phyloP scores from a whole-genome alignment of 2,888 invertebrate species.

The Andrena bucephala region DNA sequence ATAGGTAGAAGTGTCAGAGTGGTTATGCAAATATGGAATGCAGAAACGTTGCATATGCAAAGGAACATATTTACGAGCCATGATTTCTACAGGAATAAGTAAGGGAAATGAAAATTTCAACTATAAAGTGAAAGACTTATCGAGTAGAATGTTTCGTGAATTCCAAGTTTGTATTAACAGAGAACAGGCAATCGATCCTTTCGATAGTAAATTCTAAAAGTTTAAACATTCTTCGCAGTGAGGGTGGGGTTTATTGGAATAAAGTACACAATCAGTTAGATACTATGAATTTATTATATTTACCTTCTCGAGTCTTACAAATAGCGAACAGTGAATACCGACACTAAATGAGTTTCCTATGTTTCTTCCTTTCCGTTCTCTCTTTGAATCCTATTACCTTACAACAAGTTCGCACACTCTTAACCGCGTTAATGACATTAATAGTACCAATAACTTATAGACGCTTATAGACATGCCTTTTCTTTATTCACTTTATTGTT shows the following conservation, averaged over 20 bases:
- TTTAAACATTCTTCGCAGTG: background rate
- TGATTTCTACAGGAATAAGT: too few relatives aligned
- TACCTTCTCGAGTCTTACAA: constrained; percentile 81
- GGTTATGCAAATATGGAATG: too few relatives aligned
- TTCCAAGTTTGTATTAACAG: background rate
- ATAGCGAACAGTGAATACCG: constrained; percentile 84
- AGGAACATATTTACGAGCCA: too few relatives aligned
- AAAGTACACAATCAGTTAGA: constrained; percentile 52
- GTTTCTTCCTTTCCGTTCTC: constrained; percentile 10
- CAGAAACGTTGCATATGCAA: too few relatives aligned
- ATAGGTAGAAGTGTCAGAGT: too few relatives aligned
- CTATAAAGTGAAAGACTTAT: too few relatives aligned
- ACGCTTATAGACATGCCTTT: constrained; percentile 65
- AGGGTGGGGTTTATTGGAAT: constrained; percentile 4
- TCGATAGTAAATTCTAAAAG: background rate
- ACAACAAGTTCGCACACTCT: constrained; percentile 23
- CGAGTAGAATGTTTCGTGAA: too few relatives aligned
- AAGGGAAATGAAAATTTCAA: too few relatives aligned
- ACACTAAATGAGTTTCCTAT: constrained; percentile 76
- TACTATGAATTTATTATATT: constrained; percentile 83
- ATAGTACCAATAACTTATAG: constrained; percentile 70
- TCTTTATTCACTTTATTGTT: constrained; percentile 55
- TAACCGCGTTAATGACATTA: constrained; percentile 68
- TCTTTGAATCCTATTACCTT: constrained; percentile 21
- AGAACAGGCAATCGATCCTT: background rate